Conservation (phyloP, 2,888 invertebrate species). For the Microplitis manilae region DNA sequence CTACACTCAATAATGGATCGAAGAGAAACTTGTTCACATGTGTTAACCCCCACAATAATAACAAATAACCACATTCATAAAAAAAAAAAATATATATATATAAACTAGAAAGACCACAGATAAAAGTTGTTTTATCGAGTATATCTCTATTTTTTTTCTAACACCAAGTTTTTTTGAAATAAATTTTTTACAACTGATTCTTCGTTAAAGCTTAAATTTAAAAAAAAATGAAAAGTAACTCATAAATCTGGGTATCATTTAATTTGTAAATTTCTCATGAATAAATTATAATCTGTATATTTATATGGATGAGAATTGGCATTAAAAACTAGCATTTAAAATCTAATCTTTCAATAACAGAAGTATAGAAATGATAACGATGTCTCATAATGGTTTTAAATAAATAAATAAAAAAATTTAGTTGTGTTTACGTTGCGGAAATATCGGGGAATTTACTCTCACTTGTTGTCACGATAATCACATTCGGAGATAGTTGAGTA, state of each 20-base stretch:
- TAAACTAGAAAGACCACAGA: not conserved
- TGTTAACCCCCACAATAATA: too few species aligned
- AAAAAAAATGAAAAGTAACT: too few species aligned
- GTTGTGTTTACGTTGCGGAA: slow-evolving; percentile 16
- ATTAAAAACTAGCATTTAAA: too few species aligned
- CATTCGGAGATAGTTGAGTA: slow-evolving; percentile 3
- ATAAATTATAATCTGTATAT: too few species aligned
- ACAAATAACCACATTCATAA: too few species aligned
- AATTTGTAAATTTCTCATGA: too few species aligned
- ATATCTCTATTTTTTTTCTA: not conserved
- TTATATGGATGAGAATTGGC: too few species aligned
- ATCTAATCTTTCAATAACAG: too few species aligned
- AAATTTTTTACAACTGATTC: too few species aligned
- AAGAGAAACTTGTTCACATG: slow-evolving; percentile 18
- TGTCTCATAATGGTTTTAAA: not conserved
- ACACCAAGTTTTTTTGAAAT: too few species aligned
- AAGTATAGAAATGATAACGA: not conserved
- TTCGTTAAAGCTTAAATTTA: too few species aligned
- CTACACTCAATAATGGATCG: slow-evolving; percentile 13
- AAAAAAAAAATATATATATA: not conserved
- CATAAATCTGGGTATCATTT: too few species aligned
- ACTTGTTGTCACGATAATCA: slow-evolving; percentile 36
- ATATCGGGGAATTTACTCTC: slow-evolving; percentile 38
- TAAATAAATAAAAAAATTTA: not conserved
- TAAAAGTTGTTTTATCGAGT: not conserved